These are phyloP conservation scores for Lasioglossum albipes DNA, from an alignment of 1,140 invertebrate species.

Conservation along the genomic window DNA sequence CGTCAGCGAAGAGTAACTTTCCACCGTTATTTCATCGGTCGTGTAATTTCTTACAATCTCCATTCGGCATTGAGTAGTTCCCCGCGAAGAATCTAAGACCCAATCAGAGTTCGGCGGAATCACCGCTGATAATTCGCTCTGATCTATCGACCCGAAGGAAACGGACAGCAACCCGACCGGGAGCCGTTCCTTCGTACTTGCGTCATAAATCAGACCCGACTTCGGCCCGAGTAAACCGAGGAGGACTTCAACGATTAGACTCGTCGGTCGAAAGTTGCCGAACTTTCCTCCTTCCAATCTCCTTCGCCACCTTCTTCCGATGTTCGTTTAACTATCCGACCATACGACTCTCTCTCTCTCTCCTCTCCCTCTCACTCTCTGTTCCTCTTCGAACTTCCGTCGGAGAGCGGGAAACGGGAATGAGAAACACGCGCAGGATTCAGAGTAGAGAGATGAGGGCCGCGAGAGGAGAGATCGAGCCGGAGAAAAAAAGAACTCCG, in stretches of 20 bases:
- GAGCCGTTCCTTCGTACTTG: slow-evolving; percentile 13
- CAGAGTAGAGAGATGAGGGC: not conserved
- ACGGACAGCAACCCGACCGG: not conserved
- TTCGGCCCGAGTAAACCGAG: slow-evolving; percentile 29
- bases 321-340: slow-evolving; percentile 52
- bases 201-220: slow-evolving; percentile 58
- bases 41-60: too few relatives aligned
- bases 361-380: too few relatives aligned
- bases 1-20: too few relatives aligned
- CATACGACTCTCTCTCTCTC: slow-evolving; percentile 3
- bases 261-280: slow-evolving; percentile 57
- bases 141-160: slow-evolving; percentile 44
- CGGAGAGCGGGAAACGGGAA: not conserved
- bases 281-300: slow-evolving; percentile 50
- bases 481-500: not conserved
- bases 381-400: slow-evolving; percentile 25
- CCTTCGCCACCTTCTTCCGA: slow-evolving; percentile 49
- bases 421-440: not conserved
- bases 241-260: slow-evolving; percentile 61
- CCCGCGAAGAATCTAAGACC: too few relatives aligned
- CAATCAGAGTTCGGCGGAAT: not conserved
- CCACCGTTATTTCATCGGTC: too few relatives aligned
- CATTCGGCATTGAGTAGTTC: too few relatives aligned
- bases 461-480: not conserved
- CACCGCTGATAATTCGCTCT: slow-evolving; percentile 31